Percentiles rank a stretch among this genome's conserved stretches.
Evolutionary conservation across 1,140 invertebrate species (phyloP).

Genomic region (Forficula auricularia): DNA sequence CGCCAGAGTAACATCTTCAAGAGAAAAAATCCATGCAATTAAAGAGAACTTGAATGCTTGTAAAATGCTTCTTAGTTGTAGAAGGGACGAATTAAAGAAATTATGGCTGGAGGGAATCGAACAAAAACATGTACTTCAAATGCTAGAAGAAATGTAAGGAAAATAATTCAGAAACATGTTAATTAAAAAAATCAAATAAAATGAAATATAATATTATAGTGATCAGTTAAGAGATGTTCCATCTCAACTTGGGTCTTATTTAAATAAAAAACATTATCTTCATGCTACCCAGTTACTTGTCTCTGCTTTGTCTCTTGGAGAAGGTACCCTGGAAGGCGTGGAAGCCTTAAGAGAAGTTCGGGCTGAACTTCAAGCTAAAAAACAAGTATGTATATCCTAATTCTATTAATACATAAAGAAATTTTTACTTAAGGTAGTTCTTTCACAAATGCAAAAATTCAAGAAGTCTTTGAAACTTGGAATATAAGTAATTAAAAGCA

Average conservation of each 20-base stretch:
- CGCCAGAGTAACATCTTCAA: conserved; percentile 53
- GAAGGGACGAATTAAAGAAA: conserved; percentile 80
- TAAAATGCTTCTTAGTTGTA: conserved; percentile 74
- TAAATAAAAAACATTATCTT: conserved; percentile 62
- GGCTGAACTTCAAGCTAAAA: conserved; percentile 48
- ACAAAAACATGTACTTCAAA: conserved; percentile 72
- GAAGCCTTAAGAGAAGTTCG: conserved; percentile 65
- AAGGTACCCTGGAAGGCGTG: conserved; percentile 53
- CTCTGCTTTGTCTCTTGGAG: conserved; percentile 43
- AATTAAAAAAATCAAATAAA: conserved; percentile 9
- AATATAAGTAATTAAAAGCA: no score
- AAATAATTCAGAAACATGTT: conserved; percentile 1
- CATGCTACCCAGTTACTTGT: conserved; percentile 70
- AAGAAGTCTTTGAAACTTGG: no score
- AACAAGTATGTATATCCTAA: conserved; percentile 31
- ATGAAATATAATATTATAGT: conserved; percentile 27
- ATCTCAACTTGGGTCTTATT: conserved; percentile 46
- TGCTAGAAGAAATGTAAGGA: conserved; percentile 74
- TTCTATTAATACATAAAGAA: conserved; percentile 1
- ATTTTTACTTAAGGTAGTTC: not conserved
- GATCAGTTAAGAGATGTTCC: conserved; percentile 65
- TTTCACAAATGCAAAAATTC: no score
- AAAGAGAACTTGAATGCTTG: conserved; percentile 80
- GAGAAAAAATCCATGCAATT: conserved; percentile 64
- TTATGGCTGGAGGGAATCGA: conserved; percentile 84